These are phyloP conservation scores for Martes martes DNA, from an alignment of 2,113 vertebrate genomes.

Conservation along the genomic window DNA sequence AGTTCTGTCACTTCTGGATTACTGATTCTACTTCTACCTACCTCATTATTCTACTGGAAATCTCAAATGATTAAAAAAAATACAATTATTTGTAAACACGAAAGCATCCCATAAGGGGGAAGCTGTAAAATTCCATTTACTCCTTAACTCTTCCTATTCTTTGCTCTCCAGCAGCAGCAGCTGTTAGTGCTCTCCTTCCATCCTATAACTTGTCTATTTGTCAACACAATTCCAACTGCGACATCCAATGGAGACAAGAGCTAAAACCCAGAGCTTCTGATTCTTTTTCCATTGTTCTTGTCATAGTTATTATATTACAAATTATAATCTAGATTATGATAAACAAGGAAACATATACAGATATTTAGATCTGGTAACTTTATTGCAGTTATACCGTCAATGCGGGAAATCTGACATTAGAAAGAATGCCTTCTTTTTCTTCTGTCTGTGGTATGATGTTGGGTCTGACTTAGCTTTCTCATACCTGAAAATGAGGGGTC, in stretches of 20 bases:
- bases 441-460: background rate
- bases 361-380: background rate
- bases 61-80: background rate
- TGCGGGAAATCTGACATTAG: background rate
- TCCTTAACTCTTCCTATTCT: background rate
- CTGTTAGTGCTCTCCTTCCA: background rate
- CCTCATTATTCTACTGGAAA: background rate
- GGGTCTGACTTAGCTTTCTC: background rate
- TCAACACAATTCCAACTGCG: constrained; percentile 32
- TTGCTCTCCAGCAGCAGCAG: background rate
- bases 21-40: background rate
- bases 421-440: background rate
- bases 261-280: background rate
- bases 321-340: background rate
- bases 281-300: background rate
- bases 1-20: background rate
- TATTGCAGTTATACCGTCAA: background rate
- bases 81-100: background rate
- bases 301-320: background rate
- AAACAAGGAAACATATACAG: background rate
- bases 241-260: background rate
- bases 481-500: background rate
- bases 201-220: background rate
- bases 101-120: background rate
- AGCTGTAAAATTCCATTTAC: background rate